Evolutionary conservation across 2,113 vertebrate species (phyloP).

Genomic region (Casuarius casuarius): DNA sequence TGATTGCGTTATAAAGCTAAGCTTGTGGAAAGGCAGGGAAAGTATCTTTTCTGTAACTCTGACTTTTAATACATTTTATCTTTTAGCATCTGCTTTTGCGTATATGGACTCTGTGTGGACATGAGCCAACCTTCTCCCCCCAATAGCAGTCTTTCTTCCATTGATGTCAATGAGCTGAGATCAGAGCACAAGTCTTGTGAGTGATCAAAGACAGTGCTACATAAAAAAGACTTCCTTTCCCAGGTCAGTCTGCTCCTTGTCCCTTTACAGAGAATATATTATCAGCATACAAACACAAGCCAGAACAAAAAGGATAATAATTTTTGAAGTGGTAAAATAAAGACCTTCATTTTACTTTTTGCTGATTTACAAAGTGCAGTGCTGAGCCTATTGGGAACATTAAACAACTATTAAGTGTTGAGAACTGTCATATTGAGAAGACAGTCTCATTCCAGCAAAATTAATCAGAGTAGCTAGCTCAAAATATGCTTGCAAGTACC

Average conservation of each 20-base stretch:
- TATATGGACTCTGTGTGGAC: slow-evolving; percentile 1
- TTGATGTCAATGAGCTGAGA: slow-evolving; percentile 58
- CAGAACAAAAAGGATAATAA: slow-evolving; percentile 44
- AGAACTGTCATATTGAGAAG: slow-evolving; percentile 38
- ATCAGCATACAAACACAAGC: slow-evolving; percentile 39
- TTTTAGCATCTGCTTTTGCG: slow-evolving; percentile 40
- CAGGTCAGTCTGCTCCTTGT: slow-evolving; percentile 60
- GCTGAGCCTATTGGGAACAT: slow-evolving; percentile 35
- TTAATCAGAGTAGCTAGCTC: slow-evolving; percentile 34
- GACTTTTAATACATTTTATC: slow-evolving; percentile 20
- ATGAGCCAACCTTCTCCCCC: not conserved
- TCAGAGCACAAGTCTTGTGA: slow-evolving; percentile 40
- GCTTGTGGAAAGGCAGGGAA: not conserved
- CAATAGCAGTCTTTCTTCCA: slow-evolving; percentile 33
- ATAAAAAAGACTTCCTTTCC: slow-evolving; percentile 57
- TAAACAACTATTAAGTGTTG: slow-evolving; percentile 28
- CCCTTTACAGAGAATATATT: slow-evolving; percentile 47
- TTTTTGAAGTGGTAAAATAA: slow-evolving; percentile 53
- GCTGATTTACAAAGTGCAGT: slow-evolving; percentile 50
- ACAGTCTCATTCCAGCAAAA: slow-evolving; percentile 31
- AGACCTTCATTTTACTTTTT: slow-evolving; percentile 53
- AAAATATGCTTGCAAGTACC: slow-evolving; percentile 32
- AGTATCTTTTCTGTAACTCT: not conserved
- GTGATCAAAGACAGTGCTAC: slow-evolving; percentile 56
- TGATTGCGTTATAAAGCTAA: not conserved